Evolutionary conservation across 2,797 vertebrate genomes (phyloP).

Genomic region (Sebastes hopkinsi): DNA sequence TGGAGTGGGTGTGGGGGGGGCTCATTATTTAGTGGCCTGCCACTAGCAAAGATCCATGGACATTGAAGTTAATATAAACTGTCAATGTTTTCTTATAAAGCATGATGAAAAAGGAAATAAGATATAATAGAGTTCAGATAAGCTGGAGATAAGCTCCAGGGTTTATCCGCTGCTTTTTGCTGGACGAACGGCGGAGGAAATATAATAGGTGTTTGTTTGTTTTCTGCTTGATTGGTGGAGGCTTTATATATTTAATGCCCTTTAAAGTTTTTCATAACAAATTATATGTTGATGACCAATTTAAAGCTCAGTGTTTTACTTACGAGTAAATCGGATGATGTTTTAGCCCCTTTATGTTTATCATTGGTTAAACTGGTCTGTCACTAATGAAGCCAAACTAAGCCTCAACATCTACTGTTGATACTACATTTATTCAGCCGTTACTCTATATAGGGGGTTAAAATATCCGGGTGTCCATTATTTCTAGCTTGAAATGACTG

Average conservation of each 20-base stretch:
- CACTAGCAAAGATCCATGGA: conserved; percentile 14
- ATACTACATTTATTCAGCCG: neutral
- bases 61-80: conserved; percentile 13
- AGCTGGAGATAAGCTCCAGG: neutral
- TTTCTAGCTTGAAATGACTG: conserved; percentile 1
- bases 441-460: neutral
- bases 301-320: neutral
- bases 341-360: neutral
- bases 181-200: neutral
- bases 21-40: conserved; percentile 31
- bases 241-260: neutral
- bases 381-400: neutral
- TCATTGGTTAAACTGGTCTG: neutral
- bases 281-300: neutral
- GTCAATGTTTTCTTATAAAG: conserved; percentile 26
- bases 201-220: neutral
- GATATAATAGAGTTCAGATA: conserved; percentile 6
- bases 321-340: neutral
- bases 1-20: neutral
- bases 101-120: neutral
- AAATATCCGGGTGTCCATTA: neutral
- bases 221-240: neutral
- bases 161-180: neutral
- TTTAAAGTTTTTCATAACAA: neutral
- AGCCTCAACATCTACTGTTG: neutral